Percentiles rank a stretch among this genome's conserved stretches.
Conservation (phyloP, 1,140 invertebrate genomes). For the Rhopalosiphum maidis region DNA sequence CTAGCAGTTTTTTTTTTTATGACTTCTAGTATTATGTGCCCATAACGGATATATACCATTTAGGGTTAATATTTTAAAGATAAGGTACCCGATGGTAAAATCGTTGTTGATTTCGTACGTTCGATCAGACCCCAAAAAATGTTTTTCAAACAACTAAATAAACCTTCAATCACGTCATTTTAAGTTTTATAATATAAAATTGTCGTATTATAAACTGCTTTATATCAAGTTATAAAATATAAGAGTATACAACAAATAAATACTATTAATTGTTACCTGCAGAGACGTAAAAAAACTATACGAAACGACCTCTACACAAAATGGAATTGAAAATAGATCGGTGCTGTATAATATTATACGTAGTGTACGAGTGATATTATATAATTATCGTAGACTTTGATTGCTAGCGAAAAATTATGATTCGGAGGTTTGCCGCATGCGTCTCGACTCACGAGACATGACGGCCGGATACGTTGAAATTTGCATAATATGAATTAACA, state of each 20-base stretch:
- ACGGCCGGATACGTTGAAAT: not conserved
- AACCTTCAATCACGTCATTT: not conserved
- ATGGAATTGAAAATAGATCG: not conserved
- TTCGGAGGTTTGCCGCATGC: not conserved
- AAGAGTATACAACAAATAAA: not conserved
- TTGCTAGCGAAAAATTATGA: not conserved
- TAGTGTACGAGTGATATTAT: not conserved
- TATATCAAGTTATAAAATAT: not conserved
- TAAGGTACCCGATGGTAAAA: fast-evolving
- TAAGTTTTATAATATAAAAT: not conserved
- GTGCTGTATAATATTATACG: not conserved
- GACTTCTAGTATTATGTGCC: not conserved
- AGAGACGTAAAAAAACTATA: not conserved
- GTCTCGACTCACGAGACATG: not conserved
- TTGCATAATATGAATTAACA: not conserved
- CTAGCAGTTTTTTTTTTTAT: not conserved
- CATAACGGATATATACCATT: not conserved
- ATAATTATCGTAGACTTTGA: not conserved
- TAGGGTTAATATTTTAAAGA: not conserved
- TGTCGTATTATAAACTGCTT: not conserved
- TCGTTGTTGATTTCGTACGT: not conserved
- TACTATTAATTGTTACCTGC: not conserved
- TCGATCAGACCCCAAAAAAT: not conserved
- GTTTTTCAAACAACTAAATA: not conserved
- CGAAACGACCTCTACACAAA: not conserved